A percentile compares a stretch with the other conserved stretches of the same genome.
Evolutionary conservation across 2,797 vertebrate genomes (phyloP).

Genomic region (Scarus forsteni): DNA sequence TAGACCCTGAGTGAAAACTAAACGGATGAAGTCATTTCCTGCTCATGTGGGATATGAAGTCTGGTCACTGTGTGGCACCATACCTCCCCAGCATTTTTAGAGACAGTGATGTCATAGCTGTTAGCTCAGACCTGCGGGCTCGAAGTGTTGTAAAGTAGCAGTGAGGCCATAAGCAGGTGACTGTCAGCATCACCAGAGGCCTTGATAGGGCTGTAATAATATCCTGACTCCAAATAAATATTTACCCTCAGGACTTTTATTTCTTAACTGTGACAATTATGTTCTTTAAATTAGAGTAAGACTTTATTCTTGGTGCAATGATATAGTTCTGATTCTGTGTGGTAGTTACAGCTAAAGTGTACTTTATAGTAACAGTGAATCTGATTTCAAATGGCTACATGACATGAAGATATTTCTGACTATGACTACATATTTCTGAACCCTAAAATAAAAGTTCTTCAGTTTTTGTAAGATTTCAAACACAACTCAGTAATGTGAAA

Average conservation of each 20-base stretch:
- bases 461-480: too few species aligned
- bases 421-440: neutral
- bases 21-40: conserved; percentile 81
- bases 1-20: conserved; percentile 61
- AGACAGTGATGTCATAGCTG: conserved; percentile 82
- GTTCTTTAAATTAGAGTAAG: conserved; percentile 50
- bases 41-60: conserved; percentile 70
- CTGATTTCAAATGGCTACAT: too few species aligned
- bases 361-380: too few species aligned
- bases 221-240: conserved; percentile 70
- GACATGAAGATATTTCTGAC: too few species aligned
- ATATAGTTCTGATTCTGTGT: too few species aligned
- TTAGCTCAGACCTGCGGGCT: conserved; percentile 69
- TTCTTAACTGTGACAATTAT: conserved; percentile 63
- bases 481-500: neutral
- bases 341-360: too few species aligned
- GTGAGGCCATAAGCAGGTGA: conserved; percentile 77
- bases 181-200: conserved; percentile 60
- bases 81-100: conserved; percentile 68
- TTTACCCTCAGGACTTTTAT: conserved; percentile 58
- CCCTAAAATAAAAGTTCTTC: neutral
- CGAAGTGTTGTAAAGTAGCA: conserved; percentile 75
- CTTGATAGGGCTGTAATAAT: conserved; percentile 74
- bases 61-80: conserved; percentile 75
- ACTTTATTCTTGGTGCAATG: neutral